Evolutionary conservation across 2,888 invertebrate genomes (phyloP).

Genomic region (Drosophila conformis): DNA sequence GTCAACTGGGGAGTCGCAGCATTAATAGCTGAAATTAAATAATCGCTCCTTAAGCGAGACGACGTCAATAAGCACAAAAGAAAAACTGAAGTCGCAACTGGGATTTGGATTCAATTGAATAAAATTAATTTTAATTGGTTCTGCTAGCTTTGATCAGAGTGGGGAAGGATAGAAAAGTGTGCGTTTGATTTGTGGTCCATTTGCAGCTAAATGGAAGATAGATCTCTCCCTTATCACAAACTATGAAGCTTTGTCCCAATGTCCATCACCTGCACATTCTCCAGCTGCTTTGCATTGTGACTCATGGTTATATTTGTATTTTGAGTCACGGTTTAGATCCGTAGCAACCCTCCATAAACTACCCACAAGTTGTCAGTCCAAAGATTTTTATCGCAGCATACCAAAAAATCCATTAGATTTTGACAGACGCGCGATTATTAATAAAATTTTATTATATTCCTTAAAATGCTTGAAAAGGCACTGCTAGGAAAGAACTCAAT

Average conservation of each 20-base stretch:
- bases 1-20: slow-evolving; percentile 63
- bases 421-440: slow-evolving; percentile 72
- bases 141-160: slow-evolving; percentile 1
- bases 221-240: not conserved
- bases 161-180: slow-evolving; percentile 7
- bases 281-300: slow-evolving; percentile 32
- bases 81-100: slow-evolving; percentile 67
- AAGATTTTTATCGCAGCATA: slow-evolving; percentile 67
- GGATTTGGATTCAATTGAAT: slow-evolving; percentile 75
- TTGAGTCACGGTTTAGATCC: slow-evolving; percentile 26
- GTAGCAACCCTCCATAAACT: slow-evolving; percentile 53
- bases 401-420: slow-evolving; percentile 72
- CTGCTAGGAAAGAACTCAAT: slow-evolving; percentile 20
- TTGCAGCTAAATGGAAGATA: not conserved
- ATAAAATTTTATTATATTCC: slow-evolving; percentile 70
- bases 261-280: slow-evolving; percentile 13
- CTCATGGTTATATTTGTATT: slow-evolving; percentile 14
- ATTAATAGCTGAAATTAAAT: slow-evolving; percentile 79
- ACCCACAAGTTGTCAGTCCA: slow-evolving; percentile 56
- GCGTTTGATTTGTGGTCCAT: slow-evolving; percentile 26
- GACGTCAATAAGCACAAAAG: slow-evolving; percentile 49
- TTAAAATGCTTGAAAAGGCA: slow-evolving; percentile 38
- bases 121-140: slow-evolving; percentile 78
- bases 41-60: slow-evolving; percentile 75
- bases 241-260: slow-evolving; percentile 2